A percentile compares a stretch with the other conserved stretches of the same genome.
Evolutionary conservation across 2,797 vertebrate species (phyloP).

Genomic region (Percopsis omiscomaycus): DNA sequence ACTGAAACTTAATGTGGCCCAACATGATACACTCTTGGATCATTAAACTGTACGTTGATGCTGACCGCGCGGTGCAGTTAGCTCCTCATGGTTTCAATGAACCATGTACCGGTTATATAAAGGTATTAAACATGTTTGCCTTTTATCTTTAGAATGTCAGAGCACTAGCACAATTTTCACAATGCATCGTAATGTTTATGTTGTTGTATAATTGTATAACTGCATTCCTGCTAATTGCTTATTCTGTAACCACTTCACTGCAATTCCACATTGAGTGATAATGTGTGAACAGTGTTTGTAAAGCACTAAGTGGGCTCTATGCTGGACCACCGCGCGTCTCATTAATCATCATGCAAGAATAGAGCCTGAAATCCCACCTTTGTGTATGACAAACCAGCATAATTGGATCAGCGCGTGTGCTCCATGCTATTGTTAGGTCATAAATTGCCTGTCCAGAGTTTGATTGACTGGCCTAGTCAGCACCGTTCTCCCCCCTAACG

Average conservation of each 20-base stretch:
- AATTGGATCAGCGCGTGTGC: slow-evolving; percentile 28
- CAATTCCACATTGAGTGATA: neutral
- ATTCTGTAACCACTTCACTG: neutral
- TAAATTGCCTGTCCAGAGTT: slow-evolving; percentile 37
- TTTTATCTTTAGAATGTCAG: neutral
- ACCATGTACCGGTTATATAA: neutral
- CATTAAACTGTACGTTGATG: slow-evolving; percentile 18
- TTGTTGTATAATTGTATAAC: neutral
- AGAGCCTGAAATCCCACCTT: slow-evolving; percentile 9
- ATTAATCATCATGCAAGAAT: no score
- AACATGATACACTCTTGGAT: slow-evolving; percentile 8
- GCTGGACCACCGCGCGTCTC: no score
- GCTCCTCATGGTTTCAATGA: neutral
- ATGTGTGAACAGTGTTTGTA: no score
- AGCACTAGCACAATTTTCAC: neutral
- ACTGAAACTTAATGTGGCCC: slow-evolving; percentile 15
- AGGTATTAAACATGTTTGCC: neutral
- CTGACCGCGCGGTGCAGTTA: neutral
- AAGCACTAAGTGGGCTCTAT: no score
- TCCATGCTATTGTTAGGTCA: slow-evolving; percentile 16
- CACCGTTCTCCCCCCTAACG: slow-evolving; percentile 17
- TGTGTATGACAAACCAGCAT: slow-evolving; percentile 11
- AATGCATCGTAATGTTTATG: neutral
- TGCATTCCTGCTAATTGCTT: neutral
- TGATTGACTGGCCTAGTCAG: slow-evolving; percentile 25